Evolutionary conservation across 2,888 invertebrate species (phyloP), one percentile per base, ranked within the genome.

Genomic region (Sussaba pulchella): DNA sequence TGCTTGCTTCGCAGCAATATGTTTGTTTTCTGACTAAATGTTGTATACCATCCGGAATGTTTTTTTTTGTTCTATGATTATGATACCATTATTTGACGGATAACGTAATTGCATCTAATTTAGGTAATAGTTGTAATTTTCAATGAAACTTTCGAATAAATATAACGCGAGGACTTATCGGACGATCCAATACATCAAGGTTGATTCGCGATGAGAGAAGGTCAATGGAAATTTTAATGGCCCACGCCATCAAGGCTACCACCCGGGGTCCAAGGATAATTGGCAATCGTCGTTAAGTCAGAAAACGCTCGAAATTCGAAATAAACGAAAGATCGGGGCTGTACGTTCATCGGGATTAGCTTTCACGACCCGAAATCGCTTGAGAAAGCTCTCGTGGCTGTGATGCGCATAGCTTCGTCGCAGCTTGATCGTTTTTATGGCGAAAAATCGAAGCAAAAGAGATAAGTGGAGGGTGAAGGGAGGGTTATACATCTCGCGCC

Each of bases 391-490:
- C 69, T 47, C 41, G 64, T 59, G 57, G 50, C 63, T n/a, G n/a
- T n/a, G n/a, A n/a, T n/a, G n/a, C n/a, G n/a, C n/a, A n/a, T n/a
- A n/a, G n/a, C n/a, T n/a, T n/a, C n/a, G n/a, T n/a, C n/a, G n/a
- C n/a, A n/a, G n/a, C n/a, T n/a, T n/a, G n/a, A n/a, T 77, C 73
- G 64, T 70, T 77, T 81, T 77, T 69, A 78, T 43, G 67, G 52
- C 75, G 82, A 87, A 88, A 88, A 87, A 84, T 87, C 85, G 83
- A 87, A 84, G 83, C 70, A 83, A 81, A 83, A 85, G 81, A 64
- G 50, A 74, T 73, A 73, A 57, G 77, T 77, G 73, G 31, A 31
- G 31, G 31, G 31, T 2, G 31, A 6, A 5, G 31, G 31, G 31
- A 2, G 73, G 66, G 59, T 12, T 86, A 84, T 85, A 85, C 83